Conservation (phyloP, 1,140 invertebrate species). For the Aphaenogaster ashmeadi region DNA sequence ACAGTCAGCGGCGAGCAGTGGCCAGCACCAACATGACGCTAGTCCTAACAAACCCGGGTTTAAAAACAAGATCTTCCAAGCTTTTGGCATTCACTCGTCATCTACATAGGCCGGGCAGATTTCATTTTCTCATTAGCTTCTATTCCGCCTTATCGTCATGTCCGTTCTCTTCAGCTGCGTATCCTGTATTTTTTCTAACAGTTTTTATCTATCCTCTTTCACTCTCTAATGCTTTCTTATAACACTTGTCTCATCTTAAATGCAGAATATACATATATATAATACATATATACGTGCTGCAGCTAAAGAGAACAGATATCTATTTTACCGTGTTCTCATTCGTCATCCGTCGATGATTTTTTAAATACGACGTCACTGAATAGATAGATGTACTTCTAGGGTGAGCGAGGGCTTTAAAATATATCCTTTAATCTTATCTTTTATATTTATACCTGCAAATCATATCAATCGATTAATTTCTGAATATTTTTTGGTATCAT, state of each 20-base stretch:
- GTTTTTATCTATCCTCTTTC: slow-evolving; percentile 37
- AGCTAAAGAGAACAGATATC: slow-evolving; percentile 37
- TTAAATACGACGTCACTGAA: slow-evolving; percentile 4
- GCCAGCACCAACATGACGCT: slow-evolving; percentile 81
- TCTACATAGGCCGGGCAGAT: slow-evolving; percentile 82
- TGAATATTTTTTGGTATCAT: background rate
- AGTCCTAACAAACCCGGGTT: slow-evolving; percentile 86
- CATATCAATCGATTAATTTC: slow-evolving; percentile 10
- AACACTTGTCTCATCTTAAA: background rate
- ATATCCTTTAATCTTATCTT: background rate
- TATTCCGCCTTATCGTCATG: slow-evolving; percentile 41
- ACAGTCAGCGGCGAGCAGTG: slow-evolving; percentile 78
- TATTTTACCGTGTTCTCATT: slow-evolving; percentile 23
- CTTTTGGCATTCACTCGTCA: slow-evolving; percentile 84
- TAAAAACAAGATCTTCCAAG: slow-evolving; percentile 86
- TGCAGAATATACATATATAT: background rate
- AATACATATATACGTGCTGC: background rate
- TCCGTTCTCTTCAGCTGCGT: slow-evolving; percentile 54
- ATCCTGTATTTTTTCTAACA: slow-evolving; percentile 42
- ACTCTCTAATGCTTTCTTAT: slow-evolving; percentile 3
- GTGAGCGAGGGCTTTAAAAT: slow-evolving; percentile 5
- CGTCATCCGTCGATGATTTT: background rate
- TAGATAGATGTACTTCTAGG: slow-evolving; percentile 33
- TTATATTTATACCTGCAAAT: background rate
- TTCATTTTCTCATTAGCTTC: slow-evolving; percentile 64